phyloP scores from a whole-genome alignment of 2,797 vertebrate species.

The Synaphobranchus kaupii region DNA sequence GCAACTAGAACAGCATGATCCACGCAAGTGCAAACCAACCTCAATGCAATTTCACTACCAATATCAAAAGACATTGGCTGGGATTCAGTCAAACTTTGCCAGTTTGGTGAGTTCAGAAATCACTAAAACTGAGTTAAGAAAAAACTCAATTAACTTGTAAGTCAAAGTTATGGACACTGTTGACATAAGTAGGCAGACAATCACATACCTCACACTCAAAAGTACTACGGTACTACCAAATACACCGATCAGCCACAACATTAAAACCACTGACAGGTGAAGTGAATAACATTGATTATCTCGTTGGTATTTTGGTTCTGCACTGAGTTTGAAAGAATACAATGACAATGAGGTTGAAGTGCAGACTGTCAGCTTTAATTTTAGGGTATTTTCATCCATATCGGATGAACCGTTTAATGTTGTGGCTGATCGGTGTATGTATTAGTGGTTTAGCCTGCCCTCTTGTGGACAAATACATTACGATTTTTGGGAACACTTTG shows the following conservation, averaged over 20 bases:
- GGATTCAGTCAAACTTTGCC: not conserved
- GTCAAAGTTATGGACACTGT: not conserved
- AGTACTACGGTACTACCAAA: not conserved
- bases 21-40: not conserved
- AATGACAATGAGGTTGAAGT: too few relatives aligned
- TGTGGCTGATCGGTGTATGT: too few relatives aligned
- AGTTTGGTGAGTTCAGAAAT: not conserved
- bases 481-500: not conserved
- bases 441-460: constrained; percentile 20
- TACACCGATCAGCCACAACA: too few relatives aligned
- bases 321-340: too few relatives aligned
- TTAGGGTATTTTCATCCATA: too few relatives aligned
- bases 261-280: too few relatives aligned
- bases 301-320: too few relatives aligned
- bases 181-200: not conserved
- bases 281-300: too few relatives aligned
- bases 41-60: not conserved
- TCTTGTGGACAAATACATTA: constrained; percentile 35
- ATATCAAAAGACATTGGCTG: not conserved
- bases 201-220: not conserved
- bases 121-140: not conserved
- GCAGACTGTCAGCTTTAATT: too few relatives aligned
- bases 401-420: too few relatives aligned
- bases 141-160: not conserved
- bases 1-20: not conserved